phyloP scores from a whole-genome alignment of 1,140 invertebrate species.

The Pachyrhynchus sulphureomaculatus region DNA sequence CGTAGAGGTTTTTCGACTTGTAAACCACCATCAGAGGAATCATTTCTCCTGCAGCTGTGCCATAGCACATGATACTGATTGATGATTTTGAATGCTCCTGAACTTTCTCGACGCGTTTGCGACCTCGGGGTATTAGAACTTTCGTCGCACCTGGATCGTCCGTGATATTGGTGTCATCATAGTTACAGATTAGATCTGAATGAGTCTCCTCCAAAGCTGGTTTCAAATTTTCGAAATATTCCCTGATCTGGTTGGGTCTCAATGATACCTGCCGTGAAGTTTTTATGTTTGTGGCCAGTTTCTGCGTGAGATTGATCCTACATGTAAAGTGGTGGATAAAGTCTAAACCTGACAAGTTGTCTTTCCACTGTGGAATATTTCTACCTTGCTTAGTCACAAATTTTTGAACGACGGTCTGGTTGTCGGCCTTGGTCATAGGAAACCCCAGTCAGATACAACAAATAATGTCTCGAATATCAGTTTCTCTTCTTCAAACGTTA shows the following conservation, averaged over 20 bases:
- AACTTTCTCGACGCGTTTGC: not conserved
- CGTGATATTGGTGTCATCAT: conserved; percentile 3
- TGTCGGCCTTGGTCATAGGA: conserved; percentile 3
- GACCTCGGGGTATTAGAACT: not conserved
- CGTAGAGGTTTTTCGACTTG: conserved; percentile 12
- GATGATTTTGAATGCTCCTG: conserved; percentile 1
- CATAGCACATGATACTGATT: not conserved
- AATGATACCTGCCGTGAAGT: not conserved
- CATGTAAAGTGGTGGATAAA: not conserved
- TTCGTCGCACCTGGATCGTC: conserved; percentile 3
- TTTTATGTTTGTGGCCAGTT: conserved; percentile 8
- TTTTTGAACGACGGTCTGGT: not conserved
- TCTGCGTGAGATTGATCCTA: conserved; percentile 8
- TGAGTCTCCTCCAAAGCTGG: conserved; percentile 2
- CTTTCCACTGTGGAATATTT: not conserved
- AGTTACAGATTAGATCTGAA: conserved; percentile 5
- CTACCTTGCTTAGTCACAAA: conserved; percentile 4
- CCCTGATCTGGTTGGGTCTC: not conserved
- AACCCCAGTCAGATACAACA: conserved; percentile 8
- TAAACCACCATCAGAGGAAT: not conserved
- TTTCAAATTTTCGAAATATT: conserved; percentile 6
- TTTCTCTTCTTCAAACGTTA: not conserved
- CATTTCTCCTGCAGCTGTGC: not conserved
- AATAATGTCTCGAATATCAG: not conserved
- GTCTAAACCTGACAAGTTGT: not conserved